A percentile compares a stretch with the other conserved stretches of the same genome.
Evolutionary conservation across 2,888 invertebrate genomes (phyloP).

Genomic region (Phalangium opilio): DNA sequence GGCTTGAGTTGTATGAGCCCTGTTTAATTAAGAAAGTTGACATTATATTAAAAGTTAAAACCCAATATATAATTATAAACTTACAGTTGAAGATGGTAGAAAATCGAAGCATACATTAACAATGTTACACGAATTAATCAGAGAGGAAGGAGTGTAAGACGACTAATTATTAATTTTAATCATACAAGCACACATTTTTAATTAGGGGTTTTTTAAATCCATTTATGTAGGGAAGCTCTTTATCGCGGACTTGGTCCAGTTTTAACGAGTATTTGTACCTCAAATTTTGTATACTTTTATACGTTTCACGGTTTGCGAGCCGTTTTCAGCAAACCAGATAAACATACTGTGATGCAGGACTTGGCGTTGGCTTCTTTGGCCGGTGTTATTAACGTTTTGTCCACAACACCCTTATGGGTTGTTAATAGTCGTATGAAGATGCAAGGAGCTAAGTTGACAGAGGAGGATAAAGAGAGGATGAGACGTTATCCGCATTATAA

Average conservation of each 20-base stretch:
- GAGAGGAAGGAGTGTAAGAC: conserved; percentile 51
- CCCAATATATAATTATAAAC: conserved; percentile 2
- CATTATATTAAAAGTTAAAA: no score
- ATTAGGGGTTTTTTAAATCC: no score
- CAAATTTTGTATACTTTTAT: conserved; percentile 80
- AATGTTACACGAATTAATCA: conserved; percentile 46
- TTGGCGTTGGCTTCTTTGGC: conserved; percentile 58
- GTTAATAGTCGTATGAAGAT: conserved; percentile 77
- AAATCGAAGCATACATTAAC: conserved; percentile 49
- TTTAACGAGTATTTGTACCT: conserved; percentile 64
- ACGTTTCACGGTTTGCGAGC: conserved; percentile 69
- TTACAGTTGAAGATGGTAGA: conserved; percentile 48
- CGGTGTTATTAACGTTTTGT: conserved; percentile 61
- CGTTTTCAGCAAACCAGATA: conserved; percentile 33
- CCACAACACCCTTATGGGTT: conserved; percentile 82
- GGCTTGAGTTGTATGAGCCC: no score
- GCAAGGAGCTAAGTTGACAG: conserved; percentile 37
- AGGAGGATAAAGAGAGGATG: conserved; percentile 11
- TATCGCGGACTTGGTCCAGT: conserved; percentile 70
- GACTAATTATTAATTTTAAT: no score
- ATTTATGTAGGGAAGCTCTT: conserved; percentile 33
- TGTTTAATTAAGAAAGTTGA: no score
- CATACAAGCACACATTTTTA: no score
- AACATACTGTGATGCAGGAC: conserved; percentile 48
- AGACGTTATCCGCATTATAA: conserved; percentile 20